Evolutionary conservation across 1,140 invertebrate genomes (phyloP).

Genomic region (Coptotermes formosanus): DNA sequence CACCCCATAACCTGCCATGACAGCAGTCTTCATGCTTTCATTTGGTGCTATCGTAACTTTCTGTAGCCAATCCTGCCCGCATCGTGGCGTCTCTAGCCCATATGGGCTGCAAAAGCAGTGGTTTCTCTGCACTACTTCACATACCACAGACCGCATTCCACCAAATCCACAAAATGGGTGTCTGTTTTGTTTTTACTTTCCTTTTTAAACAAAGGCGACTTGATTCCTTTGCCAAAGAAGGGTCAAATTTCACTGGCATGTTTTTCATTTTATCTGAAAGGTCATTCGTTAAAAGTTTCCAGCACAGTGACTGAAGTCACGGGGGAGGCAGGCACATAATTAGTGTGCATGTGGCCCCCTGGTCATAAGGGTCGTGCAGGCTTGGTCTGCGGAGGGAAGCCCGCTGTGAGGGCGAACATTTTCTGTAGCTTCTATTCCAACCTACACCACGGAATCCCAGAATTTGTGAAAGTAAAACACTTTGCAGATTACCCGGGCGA

Average conservation of each 20-base stretch:
- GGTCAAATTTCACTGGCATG: background rate
- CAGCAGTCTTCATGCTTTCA: too few relatives aligned
- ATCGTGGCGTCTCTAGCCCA: too few relatives aligned
- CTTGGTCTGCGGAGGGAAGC: background rate
- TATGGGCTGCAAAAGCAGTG: too few relatives aligned
- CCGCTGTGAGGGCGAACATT: background rate
- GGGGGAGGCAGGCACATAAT: background rate
- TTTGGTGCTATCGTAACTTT: too few relatives aligned
- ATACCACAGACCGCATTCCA: background rate
- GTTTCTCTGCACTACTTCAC: too few relatives aligned
- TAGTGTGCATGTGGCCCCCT: background rate
- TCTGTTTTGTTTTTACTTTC: background rate
- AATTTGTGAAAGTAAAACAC: background rate
- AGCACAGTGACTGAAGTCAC: background rate
- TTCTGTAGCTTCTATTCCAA: background rate
- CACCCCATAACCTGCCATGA: too few relatives aligned
- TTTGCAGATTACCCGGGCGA: background rate
- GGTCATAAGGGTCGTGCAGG: background rate
- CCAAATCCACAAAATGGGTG: background rate
- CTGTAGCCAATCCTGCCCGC: too few relatives aligned
- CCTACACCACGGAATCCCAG: background rate
- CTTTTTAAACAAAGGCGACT: background rate
- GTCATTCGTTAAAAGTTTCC: constrained; percentile 3
- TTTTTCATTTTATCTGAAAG: background rate
- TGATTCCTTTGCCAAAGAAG: background rate